Conservation (phyloP, 2,888 invertebrate genomes). For the Orthonychiurus folsomi region DNA sequence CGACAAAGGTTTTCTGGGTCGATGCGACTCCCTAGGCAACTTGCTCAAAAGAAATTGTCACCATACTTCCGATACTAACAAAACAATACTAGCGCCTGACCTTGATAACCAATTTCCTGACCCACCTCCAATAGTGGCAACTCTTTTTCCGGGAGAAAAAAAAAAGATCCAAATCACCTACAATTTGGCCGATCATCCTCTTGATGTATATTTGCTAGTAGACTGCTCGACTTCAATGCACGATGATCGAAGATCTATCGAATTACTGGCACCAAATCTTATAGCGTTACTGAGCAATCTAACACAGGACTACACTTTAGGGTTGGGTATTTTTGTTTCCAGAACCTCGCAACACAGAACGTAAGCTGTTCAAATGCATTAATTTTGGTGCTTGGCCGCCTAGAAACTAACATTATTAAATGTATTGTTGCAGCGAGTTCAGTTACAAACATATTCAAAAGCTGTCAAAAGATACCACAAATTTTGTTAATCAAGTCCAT, state of each 20-base stretch:
- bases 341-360: background rate
- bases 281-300: background rate
- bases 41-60: too few relatives aligned
- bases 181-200: background rate
- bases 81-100: too few relatives aligned
- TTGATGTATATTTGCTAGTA: conserved; percentile 7
- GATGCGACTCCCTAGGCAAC: too few relatives aligned
- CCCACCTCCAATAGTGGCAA: too few relatives aligned
- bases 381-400: too few relatives aligned
- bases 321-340: background rate
- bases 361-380: too few relatives aligned
- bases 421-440: background rate
- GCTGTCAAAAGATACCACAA: background rate
- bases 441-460: background rate
- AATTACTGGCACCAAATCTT: background rate
- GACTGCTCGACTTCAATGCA: conserved; percentile 7
- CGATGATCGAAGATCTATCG: background rate
- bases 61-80: too few relatives aligned
- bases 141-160: background rate
- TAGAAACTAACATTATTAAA: too few relatives aligned
- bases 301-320: background rate
- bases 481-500: background rate
- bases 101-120: too few relatives aligned
- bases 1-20: too few relatives aligned
- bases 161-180: conserved; percentile 4